These are phyloP conservation scores for Akabosia matsudoensis DNA, from an alignment of 1,140 invertebrate species.

Conservation along the genomic window DNA sequence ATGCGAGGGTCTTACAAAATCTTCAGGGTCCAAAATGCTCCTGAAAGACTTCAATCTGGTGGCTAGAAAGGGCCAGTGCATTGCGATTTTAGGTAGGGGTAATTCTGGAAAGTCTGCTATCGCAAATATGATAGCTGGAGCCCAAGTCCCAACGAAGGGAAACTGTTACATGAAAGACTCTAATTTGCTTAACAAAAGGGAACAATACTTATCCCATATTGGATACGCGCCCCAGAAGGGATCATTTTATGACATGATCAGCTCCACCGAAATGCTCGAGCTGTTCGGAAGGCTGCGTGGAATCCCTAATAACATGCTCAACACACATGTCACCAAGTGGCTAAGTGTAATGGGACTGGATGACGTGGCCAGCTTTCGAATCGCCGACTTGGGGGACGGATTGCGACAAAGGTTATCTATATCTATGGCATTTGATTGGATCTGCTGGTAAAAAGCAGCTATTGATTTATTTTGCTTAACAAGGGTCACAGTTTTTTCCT, in stretches of 20 bases:
- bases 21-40: constrained; percentile 26
- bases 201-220: constrained; percentile 27
- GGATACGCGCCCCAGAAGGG: constrained; percentile 38
- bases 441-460: too few relatives aligned
- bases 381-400: constrained; percentile 21
- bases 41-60: constrained; percentile 37
- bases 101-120: constrained; percentile 34
- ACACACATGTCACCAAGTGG: constrained; percentile 37
- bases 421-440: constrained; percentile 40
- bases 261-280: constrained; percentile 35
- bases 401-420: constrained; percentile 26
- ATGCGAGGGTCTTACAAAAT: constrained; percentile 33
- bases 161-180: constrained; percentile 18
- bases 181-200: constrained; percentile 25
- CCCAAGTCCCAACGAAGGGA: constrained; percentile 31
- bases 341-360: constrained; percentile 31
- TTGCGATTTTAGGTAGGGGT: constrained; percentile 34
- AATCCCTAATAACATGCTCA: constrained; percentile 18
- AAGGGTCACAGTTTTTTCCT: too few relatives aligned
- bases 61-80: constrained; percentile 33
- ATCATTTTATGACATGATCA: constrained; percentile 30
- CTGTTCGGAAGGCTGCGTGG: constrained; percentile 34
- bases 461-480: too few relatives aligned
- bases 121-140: constrained; percentile 31
- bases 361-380: constrained; percentile 24